These are phyloP conservation scores for Yponomeuta malinellus DNA, from an alignment of 2,888 invertebrate species.

Conservation along the genomic window DNA sequence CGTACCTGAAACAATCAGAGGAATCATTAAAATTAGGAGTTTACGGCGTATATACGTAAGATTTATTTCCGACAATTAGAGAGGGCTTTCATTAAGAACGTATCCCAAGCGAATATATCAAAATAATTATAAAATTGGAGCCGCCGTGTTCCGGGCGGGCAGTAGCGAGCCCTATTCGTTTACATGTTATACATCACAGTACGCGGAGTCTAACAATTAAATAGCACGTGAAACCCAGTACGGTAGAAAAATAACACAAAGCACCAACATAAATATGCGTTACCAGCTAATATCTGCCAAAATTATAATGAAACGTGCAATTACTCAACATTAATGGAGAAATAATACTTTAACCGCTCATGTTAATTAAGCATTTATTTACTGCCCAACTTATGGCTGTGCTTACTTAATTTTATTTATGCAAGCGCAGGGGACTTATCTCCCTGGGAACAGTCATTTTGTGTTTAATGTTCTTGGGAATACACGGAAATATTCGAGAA, in stretches of 20 bases:
- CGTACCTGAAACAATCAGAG: constrained; percentile 50
- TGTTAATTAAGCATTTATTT: constrained; percentile 67
- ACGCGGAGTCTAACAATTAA: constrained; percentile 57
- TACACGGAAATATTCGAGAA: neutral
- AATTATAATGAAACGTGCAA: constrained; percentile 58
- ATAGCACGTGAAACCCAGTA: constrained; percentile 45
- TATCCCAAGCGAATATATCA: constrained; percentile 34
- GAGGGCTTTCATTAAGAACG: constrained; percentile 31
- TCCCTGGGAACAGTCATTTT: constrained; percentile 14
- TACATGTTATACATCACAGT: constrained; percentile 59
- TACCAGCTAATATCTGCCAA: constrained; percentile 60
- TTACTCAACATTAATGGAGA: constrained; percentile 72
- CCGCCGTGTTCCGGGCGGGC: constrained; percentile 16
- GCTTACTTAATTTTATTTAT: constrained; percentile 25
- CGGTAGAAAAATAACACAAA: constrained; percentile 45
- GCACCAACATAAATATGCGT: constrained; percentile 61
- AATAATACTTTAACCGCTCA: constrained; percentile 72
- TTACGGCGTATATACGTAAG: constrained; percentile 15
- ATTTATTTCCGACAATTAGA: constrained; percentile 30
- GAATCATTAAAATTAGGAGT: constrained; percentile 21
- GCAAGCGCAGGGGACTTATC: constrained; percentile 12
- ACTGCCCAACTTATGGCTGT: constrained; percentile 40
- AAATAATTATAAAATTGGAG: constrained; percentile 43
- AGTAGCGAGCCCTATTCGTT: constrained; percentile 43
- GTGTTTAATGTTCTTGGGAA: constrained; percentile 14